Evolutionary conservation across 2,797 vertebrate species (phyloP).

Genomic region (Zonotrichia albicollis): DNA sequence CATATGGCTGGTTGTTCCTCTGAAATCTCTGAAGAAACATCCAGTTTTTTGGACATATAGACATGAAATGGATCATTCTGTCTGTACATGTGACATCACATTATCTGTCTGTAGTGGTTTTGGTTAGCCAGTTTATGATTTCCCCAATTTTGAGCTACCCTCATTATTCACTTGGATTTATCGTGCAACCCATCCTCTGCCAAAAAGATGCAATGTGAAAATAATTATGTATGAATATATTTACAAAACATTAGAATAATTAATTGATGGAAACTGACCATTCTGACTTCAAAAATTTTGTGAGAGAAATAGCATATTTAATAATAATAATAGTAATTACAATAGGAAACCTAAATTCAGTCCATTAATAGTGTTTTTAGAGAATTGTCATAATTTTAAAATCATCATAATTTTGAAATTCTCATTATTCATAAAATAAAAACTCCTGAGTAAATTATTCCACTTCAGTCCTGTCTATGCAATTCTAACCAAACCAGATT

Average conservation of each 20-base stretch:
- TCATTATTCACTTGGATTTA: not conserved
- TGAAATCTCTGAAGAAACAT: not conserved
- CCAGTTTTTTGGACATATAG: not conserved
- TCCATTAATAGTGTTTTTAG: not conserved
- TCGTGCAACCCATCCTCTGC: not conserved
- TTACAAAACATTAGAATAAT: not conserved
- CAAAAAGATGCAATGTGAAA: not conserved
- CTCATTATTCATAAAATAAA: not conserved
- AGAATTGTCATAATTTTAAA: not conserved
- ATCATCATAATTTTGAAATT: not conserved
- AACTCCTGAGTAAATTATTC: not conserved
- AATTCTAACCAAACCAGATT: not conserved
- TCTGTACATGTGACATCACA: not conserved
- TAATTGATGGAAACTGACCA: not conserved
- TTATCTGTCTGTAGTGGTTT: not conserved
- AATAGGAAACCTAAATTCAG: not conserved
- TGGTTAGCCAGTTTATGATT: not conserved
- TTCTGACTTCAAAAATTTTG: not conserved
- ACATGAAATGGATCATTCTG: not conserved
- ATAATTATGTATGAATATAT: not conserved
- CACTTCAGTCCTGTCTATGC: not conserved
- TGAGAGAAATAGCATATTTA: not conserved
- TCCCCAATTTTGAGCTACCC: not conserved
- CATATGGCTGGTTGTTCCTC: rapidly evolving
- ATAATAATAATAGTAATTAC: not conserved